phyloP scores from a whole-genome alignment of 2,888 invertebrate genomes.

The Hesperia comma region DNA sequence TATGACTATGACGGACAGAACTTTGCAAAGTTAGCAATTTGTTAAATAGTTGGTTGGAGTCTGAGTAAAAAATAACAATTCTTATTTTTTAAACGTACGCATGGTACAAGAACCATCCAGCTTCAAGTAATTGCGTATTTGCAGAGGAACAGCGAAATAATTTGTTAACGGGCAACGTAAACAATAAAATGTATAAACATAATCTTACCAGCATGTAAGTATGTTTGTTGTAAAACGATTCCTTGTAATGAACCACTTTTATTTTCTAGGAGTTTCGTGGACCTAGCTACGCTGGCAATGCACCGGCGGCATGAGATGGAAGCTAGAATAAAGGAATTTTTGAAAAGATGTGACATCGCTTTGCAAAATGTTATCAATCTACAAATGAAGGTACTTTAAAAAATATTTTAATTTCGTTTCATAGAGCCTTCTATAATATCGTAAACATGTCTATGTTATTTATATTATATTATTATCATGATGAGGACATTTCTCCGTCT shows the following conservation, averaged over 20 bases:
- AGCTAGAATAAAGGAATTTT: conserved; percentile 62
- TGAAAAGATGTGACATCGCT: conserved; percentile 69
- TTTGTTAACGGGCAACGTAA: neutral
- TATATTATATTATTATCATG: too few relatives aligned
- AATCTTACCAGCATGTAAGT: neutral
- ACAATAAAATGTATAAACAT: conserved; percentile 9
- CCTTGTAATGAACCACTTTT: neutral
- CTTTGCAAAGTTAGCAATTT: too few relatives aligned
- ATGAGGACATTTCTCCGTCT: too few relatives aligned
- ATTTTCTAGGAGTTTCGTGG: conserved; percentile 71
- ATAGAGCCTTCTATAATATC: too few relatives aligned
- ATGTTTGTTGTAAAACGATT: neutral
- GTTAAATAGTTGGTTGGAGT: too few relatives aligned
- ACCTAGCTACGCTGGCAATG: conserved; percentile 68
- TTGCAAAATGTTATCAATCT: conserved; percentile 64
- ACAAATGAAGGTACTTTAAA: conserved; percentile 63
- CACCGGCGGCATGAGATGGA: conserved; percentile 73
- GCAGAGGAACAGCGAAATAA: too few relatives aligned
- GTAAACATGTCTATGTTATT: too few relatives aligned
- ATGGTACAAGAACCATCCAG: too few relatives aligned
- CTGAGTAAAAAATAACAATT: too few relatives aligned
- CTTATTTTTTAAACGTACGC: too few relatives aligned
- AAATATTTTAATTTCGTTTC: neutral
- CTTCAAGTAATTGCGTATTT: too few relatives aligned
- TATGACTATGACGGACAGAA: too few relatives aligned